phyloP scores from a whole-genome alignment of 1,140 invertebrate genomes.

The Drosophila sproati region DNA sequence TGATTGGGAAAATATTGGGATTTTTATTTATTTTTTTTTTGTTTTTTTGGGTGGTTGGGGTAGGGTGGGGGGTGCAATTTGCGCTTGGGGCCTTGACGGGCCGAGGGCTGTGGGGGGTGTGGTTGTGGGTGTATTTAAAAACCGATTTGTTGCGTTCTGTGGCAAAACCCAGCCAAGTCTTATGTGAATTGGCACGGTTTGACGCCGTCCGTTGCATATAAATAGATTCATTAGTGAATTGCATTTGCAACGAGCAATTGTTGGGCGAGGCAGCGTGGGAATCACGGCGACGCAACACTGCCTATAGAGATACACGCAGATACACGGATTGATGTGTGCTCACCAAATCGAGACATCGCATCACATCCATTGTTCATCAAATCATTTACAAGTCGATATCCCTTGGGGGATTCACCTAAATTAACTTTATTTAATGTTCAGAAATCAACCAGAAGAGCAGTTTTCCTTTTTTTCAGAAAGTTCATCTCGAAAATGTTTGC shows the following conservation, averaged over 20 bases:
- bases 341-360: background rate
- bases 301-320: background rate
- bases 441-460: no score
- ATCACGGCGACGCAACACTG: conserved; percentile 13
- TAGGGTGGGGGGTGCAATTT: background rate
- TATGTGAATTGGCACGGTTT: conserved; percentile 31
- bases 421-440: no score
- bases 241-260: conserved; percentile 18
- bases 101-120: background rate
- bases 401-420: conserved; percentile 1
- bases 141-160: background rate
- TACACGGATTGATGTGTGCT: background rate
- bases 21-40: conserved; percentile 44
- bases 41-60: background rate
- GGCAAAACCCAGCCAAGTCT: conserved; percentile 26
- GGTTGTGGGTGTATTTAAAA: no score
- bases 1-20: conserved; percentile 35
- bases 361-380: background rate
- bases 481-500: no score
- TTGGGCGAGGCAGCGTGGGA: conserved; percentile 31
- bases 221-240: conserved; percentile 44
- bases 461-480: no score
- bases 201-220: conserved; percentile 29
- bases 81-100: no score
- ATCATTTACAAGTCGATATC: background rate